Evolutionary conservation across 2,888 invertebrate genomes (phyloP).

Genomic region (Ramazzottius varieornatus): DNA sequence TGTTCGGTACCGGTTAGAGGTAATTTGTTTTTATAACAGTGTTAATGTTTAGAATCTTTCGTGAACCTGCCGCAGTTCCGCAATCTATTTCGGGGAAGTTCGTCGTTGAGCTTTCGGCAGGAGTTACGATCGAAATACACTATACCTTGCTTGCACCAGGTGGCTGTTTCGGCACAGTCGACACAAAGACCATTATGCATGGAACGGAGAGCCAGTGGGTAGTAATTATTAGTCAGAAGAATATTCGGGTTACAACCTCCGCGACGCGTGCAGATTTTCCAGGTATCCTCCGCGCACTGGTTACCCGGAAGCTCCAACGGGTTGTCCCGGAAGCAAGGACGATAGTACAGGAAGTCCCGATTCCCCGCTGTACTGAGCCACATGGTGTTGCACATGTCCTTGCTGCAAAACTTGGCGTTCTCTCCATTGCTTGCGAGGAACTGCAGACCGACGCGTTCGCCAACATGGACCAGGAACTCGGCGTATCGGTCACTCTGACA

Average conservation of each 20-base stretch:
- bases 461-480: background rate
- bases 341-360: background rate
- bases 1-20: too few relatives aligned
- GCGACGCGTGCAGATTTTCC: background rate
- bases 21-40: too few relatives aligned
- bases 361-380: background rate
- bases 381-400: background rate
- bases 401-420: background rate
- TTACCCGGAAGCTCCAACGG: background rate
- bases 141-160: slow-evolving; percentile 1
- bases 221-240: background rate
- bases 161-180: background rate
- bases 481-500: background rate
- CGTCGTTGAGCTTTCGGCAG: too few relatives aligned
- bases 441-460: background rate
- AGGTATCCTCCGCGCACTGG: background rate
- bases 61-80: too few relatives aligned
- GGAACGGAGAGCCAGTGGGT: background rate
- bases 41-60: too few relatives aligned
- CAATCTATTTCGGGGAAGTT: too few relatives aligned
- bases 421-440: background rate
- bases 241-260: background rate
- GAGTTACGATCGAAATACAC: too few relatives aligned
- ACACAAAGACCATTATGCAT: background rate
- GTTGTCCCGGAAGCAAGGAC: background rate